phyloP scores from a whole-genome alignment of 2,888 invertebrate species.

The Trypoxylon attenuatum region DNA sequence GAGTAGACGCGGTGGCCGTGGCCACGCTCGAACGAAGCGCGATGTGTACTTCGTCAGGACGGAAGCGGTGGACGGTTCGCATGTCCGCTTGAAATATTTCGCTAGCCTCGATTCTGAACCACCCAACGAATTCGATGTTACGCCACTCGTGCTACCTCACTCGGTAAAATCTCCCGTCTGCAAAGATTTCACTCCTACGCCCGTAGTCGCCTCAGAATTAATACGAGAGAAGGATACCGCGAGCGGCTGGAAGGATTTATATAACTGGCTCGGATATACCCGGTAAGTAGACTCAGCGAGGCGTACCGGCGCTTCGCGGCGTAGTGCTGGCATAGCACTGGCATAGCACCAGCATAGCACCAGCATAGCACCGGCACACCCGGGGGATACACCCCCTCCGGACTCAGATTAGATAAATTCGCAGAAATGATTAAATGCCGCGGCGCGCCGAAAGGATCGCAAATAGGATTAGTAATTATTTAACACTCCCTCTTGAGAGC shows the following conservation, averaged over 20 bases:
- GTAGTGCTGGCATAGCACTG: not conserved
- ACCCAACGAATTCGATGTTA: too few relatives aligned
- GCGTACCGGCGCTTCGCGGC: slow-evolving; percentile 1
- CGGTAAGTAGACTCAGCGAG: not conserved
- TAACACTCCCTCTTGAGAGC: too few relatives aligned
- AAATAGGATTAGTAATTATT: slow-evolving; percentile 21
- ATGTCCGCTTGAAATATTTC: slow-evolving; percentile 54
- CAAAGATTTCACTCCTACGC: too few relatives aligned
- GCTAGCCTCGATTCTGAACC: slow-evolving; percentile 26
- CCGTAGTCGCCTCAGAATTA: slow-evolving; percentile 30
- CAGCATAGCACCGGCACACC: not conserved
- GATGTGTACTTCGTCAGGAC: slow-evolving; percentile 33
- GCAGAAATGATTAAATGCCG: slow-evolving; percentile 22
- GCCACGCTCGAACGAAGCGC: slow-evolving; percentile 16
- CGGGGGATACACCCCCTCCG: slow-evolving; percentile 12
- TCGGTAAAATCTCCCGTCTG: too few relatives aligned
- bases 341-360: not conserved
- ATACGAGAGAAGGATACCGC: slow-evolving; percentile 16
- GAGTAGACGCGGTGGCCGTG: slow-evolving; percentile 31
- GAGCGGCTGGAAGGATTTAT: slow-evolving; percentile 20
- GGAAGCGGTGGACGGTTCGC: slow-evolving; percentile 46
- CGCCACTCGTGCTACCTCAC: not conserved
- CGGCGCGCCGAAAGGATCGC: slow-evolving; percentile 22
- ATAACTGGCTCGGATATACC: slow-evolving; percentile 9
- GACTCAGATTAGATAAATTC: slow-evolving; percentile 29